Evolutionary conservation across 2,113 vertebrate species (phyloP), one percentile per base, ranked within the genome.

Genomic region (Silurus asotus): DNA sequence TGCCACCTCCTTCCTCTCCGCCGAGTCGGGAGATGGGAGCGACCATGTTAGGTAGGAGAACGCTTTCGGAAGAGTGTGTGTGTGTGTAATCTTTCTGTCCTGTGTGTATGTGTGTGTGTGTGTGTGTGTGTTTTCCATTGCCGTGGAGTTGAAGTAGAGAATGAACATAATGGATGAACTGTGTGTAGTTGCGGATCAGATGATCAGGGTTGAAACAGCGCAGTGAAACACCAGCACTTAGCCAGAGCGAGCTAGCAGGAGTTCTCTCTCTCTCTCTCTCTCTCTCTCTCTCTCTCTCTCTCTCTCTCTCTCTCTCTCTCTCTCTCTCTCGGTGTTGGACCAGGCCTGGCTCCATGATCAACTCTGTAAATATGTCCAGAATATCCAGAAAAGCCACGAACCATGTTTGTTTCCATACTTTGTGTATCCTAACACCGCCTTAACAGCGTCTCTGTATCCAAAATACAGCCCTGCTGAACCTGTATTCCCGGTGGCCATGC

Each of bases 21-120:
- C 91, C 94, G 93, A 92, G 92, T 94, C 91, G 92, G 93, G 93
- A 94, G 91, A 92, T 92, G 94, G 94, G 94, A 96, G 94, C 94
- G 92, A 95, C 95, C 94, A 95, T 95, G 94, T 94, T 96, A 94
- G 95, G 94, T 94, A 92, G 92, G 94, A 94, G 94, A 93, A 94
- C 92, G 93, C 86, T 82, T 90, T 86, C 81, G 91, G 90, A 91
- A 51, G 82, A 80, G 75, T 88, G 72, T 84, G 13, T 51, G 82
- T 74, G 69, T 87, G 13, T 51, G 11, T 37, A 14, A 5, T 37
- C 55, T 67, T 5, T 79, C 28, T 19, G 15, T 9, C 14, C 37
- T 0, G 0, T 20, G 2, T n/a, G n/a, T n/a, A n/a, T n/a, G n/a
- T n/a, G n/a, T 5, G 2, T 37, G 11, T 56, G 11, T n/a, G 45